A percentile compares a stretch with the other conserved stretches of the same genome.
Evolutionary conservation across 2,888 invertebrate species (phyloP).

Genomic region (Panzeria rudis): DNA sequence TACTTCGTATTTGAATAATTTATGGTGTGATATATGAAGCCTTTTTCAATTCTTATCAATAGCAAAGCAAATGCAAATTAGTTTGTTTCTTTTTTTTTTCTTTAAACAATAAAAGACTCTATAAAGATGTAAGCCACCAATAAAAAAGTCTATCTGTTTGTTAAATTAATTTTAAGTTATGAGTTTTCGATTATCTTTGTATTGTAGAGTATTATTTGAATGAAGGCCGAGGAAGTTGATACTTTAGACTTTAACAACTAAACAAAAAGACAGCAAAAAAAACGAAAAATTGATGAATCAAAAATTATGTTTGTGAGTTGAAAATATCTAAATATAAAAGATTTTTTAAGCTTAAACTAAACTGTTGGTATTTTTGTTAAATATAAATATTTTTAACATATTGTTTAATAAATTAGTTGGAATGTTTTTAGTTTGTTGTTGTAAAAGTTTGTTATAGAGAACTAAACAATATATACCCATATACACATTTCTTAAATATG

Average conservation of each 20-base stretch:
- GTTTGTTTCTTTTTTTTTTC: slow-evolving; percentile 5
- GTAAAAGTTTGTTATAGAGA: slow-evolving; percentile 24
- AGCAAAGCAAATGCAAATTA: slow-evolving; percentile 56
- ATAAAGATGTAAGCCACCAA: slow-evolving; percentile 23
- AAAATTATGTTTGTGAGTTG: not conserved
- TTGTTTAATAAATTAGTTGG: slow-evolving; percentile 15
- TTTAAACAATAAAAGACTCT: not conserved
- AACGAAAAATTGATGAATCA: slow-evolving; percentile 27
- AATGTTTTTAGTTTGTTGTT: not conserved
- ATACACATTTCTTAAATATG: slow-evolving; percentile 49
- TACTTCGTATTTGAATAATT: slow-evolving; percentile 21
- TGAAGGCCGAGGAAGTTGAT: slow-evolving; percentile 29
- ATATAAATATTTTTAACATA: not conserved
- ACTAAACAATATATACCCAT: not conserved
- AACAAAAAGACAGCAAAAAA: not conserved
- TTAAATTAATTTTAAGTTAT: slow-evolving; percentile 30
- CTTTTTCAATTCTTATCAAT: slow-evolving; percentile 39
- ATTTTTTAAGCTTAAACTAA: not conserved
- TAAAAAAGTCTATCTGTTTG: slow-evolving; percentile 8
- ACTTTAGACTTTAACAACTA: slow-evolving; percentile 34
- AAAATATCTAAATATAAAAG: slow-evolving; percentile 8
- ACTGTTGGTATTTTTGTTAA: not conserved
- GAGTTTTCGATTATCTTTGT: slow-evolving; percentile 7
- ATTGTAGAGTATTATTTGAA: not conserved
- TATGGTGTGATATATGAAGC: slow-evolving; percentile 51